Evolutionary conservation across 2,797 vertebrate species (phyloP).

Genomic region (Bucorvus abyssinicus): DNA sequence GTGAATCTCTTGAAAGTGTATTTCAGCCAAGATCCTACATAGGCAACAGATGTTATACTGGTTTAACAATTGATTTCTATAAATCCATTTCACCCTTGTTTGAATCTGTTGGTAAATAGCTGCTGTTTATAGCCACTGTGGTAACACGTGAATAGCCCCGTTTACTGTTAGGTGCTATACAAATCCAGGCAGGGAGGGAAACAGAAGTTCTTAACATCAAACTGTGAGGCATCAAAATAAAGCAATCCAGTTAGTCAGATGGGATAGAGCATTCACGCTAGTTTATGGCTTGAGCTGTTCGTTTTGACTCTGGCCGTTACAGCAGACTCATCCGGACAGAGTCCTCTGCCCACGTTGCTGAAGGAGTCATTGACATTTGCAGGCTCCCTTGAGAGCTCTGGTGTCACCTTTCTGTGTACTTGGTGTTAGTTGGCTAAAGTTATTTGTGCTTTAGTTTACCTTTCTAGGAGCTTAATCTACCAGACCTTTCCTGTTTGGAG

Average conservation of each 20-base stretch:
- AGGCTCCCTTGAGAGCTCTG: background rate
- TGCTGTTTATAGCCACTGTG: background rate
- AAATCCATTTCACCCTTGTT: background rate
- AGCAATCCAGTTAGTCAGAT: background rate
- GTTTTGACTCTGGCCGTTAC: accelerated
- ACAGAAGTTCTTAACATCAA: background rate
- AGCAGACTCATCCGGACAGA: accelerated
- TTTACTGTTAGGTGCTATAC: background rate
- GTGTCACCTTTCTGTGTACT: background rate
- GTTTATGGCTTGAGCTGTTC: background rate
- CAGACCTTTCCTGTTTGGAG: background rate
- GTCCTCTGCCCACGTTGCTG: background rate
- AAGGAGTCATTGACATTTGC: background rate
- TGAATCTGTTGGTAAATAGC: background rate
- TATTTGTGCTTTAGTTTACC: background rate
- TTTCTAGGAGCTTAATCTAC: background rate
- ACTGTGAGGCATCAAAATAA: background rate
- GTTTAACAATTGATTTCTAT: background rate
- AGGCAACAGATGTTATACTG: background rate
- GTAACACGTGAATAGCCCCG: background rate
- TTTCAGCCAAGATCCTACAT: background rate
- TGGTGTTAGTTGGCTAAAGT: background rate
- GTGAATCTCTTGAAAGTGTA: background rate
- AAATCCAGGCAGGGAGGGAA: background rate
- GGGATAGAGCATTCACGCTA: accelerated